A percentile compares a stretch with the other conserved stretches of the same genome.
These are phyloP conservation scores for Aulostomus chinensis DNA, from an alignment of 2,797 vertebrate species.

Conservation along the genomic window DNA sequence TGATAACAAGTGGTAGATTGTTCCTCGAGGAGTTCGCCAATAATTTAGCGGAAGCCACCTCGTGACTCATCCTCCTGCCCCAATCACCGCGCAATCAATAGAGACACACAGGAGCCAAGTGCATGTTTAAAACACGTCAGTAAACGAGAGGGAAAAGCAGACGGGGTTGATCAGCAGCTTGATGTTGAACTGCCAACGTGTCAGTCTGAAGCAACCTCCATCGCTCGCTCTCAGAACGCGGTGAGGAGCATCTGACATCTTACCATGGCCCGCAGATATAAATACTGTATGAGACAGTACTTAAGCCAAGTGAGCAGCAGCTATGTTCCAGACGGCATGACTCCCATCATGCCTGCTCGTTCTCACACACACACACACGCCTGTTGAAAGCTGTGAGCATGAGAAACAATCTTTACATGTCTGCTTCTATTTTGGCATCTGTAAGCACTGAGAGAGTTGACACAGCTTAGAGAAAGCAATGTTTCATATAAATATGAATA, in stretches of 20 bases:
- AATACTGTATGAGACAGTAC: constrained; percentile 44
- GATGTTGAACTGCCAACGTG: constrained; percentile 20
- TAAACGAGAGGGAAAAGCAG: neutral
- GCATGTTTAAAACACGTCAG: neutral
- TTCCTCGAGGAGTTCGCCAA: neutral
- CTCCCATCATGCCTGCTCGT: constrained; percentile 32
- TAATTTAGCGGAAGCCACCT: constrained; percentile 1
- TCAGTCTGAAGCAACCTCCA: constrained; percentile 19
- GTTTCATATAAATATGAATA: too few species aligned
- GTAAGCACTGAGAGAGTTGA: constrained; percentile 3
- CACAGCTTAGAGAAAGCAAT: neutral
- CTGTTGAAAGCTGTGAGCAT: constrained; percentile 1
- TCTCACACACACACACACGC: constrained; percentile 15
- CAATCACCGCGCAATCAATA: neutral
- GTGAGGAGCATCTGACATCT: constrained; percentile 53
- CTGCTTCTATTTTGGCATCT: constrained; percentile 7
- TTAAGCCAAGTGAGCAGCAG: constrained; percentile 67
- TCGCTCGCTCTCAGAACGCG: neutral
- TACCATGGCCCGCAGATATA: constrained; percentile 52
- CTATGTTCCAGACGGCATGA: constrained; percentile 50
- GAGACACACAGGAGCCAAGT: neutral
- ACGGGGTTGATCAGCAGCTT: constrained; percentile 19
- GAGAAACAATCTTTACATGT: constrained; percentile 8
- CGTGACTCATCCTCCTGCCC: neutral
- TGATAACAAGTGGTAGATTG: neutral